These are phyloP conservation scores for Parascotia fuliginaria DNA, from an alignment of 2,888 invertebrate genomes.

Conservation along the genomic window DNA sequence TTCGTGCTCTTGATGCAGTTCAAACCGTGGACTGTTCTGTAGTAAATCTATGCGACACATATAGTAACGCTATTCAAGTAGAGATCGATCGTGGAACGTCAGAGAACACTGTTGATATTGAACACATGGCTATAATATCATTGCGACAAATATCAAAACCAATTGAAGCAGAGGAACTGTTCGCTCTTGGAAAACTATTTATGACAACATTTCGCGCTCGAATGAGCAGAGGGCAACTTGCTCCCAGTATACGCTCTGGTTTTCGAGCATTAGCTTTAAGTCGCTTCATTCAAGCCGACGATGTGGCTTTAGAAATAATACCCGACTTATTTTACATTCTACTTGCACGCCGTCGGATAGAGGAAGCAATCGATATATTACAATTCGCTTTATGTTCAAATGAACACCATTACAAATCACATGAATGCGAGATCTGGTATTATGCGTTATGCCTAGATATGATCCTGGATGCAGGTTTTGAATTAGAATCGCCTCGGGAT, in stretches of 20 bases:
- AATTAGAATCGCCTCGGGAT: conserved; percentile 75
- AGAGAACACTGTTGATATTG: conserved; percentile 66
- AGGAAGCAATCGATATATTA: conserved; percentile 79
- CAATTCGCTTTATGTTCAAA: conserved; percentile 60
- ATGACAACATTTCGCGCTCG: conserved; percentile 73
- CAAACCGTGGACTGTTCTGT: conserved; percentile 68
- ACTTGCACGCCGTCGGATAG: conserved; percentile 72
- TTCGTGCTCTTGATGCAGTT: conserved; percentile 63
- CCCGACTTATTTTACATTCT: conserved; percentile 77
- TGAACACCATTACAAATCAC: conserved; percentile 46
- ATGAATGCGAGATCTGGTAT: conserved; percentile 80
- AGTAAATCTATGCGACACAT: conserved; percentile 75
- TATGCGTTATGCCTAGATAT: conserved; percentile 86
- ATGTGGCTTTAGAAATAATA: conserved; percentile 71
- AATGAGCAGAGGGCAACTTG: conserved; percentile 63
- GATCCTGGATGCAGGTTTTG: conserved; percentile 84
- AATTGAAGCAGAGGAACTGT: conserved; percentile 73
- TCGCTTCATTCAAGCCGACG: conserved; percentile 70
- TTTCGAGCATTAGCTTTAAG: conserved; percentile 73
- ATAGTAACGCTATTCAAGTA: conserved; percentile 75
- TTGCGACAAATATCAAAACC: conserved; percentile 61
- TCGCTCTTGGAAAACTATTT: conserved; percentile 75
- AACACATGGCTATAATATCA: conserved; percentile 61
- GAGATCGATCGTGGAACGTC: conserved; percentile 71
- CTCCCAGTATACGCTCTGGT: conserved; percentile 67